phyloP scores from a whole-genome alignment of 1,140 invertebrate genomes.

The Augochlora pura region DNA sequence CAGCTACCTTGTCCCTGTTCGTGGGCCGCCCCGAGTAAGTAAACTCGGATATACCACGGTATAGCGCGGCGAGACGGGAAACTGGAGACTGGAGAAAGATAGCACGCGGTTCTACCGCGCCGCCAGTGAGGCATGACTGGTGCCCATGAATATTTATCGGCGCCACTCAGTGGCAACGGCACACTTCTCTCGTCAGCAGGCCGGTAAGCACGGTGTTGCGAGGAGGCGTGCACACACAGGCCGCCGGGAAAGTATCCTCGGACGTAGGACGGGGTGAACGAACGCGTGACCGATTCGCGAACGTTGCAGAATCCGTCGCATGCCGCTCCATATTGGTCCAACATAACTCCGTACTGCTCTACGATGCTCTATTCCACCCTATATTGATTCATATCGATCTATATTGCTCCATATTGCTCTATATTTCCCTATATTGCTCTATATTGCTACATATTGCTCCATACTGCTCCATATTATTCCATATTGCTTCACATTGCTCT shows the following conservation, averaged over 20 bases:
- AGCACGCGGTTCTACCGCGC: conserved; percentile 9
- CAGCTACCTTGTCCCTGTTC: conserved; percentile 22
- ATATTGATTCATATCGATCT: no score
- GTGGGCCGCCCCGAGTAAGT: conserved; percentile 36
- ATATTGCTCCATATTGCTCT: no score
- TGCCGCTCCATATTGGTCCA: no score
- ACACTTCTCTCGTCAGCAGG: conserved; percentile 43
- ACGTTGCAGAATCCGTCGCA: not conserved
- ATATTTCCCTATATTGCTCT: no score
- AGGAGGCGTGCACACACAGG: not conserved
- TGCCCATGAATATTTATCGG: conserved; percentile 65
- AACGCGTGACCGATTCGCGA: conserved; percentile 7
- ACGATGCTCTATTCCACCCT: no score
- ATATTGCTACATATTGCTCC: no score
- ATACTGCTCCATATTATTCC: no score
- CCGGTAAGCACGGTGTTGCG: conserved; percentile 34
- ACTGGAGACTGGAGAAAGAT: conserved; percentile 40
- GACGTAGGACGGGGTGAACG: conserved; percentile 19
- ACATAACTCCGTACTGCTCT: no score
- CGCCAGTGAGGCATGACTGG: conserved; percentile 35
- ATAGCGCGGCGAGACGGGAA: not conserved
- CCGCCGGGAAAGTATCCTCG: conserved; percentile 31
- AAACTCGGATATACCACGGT: conserved; percentile 34
- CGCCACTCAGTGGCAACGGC: conserved; percentile 42
- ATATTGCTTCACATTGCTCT: no score